A percentile compares a stretch with the other conserved stretches of the same genome.
Conservation (phyloP, 2,888 invertebrate species). For the Scaptomyza caliginosa region DNA sequence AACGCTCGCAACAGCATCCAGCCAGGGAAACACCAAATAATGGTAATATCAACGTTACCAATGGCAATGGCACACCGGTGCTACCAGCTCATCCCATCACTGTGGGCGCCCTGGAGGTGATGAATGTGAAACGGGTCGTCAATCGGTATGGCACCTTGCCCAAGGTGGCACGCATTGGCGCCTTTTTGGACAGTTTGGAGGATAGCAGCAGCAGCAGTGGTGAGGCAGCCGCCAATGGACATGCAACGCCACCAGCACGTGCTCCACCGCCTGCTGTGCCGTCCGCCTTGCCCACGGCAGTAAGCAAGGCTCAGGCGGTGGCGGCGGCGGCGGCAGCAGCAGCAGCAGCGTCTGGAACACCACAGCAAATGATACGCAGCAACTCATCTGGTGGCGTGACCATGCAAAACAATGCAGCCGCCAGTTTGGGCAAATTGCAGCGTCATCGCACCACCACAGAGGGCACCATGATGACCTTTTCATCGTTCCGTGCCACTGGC, state of each 20-base stretch:
- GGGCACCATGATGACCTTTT: constrained; percentile 84
- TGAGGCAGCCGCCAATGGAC: constrained; percentile 48
- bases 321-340: background rate
- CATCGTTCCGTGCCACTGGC: constrained; percentile 86
- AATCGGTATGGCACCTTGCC: constrained; percentile 98
- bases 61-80: constrained; percentile 47
- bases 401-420: constrained; percentile 87
- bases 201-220: constrained; percentile 85
- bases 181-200: constrained; percentile 96
- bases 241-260: constrained; percentile 48
- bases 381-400: constrained; percentile 94
- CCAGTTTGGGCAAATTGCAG: constrained; percentile 85
- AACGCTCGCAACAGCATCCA: constrained; percentile 84
- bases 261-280: constrained; percentile 26
- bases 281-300: constrained; percentile 8
- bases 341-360: constrained; percentile 39
- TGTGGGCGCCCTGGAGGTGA: constrained; percentile 96
- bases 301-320: background rate
- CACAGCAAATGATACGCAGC: constrained; percentile 93
- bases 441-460: constrained; percentile 86
- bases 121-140: constrained; percentile 96
- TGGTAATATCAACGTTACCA: constrained; percentile 37
- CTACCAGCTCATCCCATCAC: constrained; percentile 86
- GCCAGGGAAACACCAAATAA: constrained; percentile 51
- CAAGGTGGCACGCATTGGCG: constrained; percentile 97